phyloP scores from a whole-genome alignment of 1,140 invertebrate species.

The Lepidurus arcticus region DNA sequence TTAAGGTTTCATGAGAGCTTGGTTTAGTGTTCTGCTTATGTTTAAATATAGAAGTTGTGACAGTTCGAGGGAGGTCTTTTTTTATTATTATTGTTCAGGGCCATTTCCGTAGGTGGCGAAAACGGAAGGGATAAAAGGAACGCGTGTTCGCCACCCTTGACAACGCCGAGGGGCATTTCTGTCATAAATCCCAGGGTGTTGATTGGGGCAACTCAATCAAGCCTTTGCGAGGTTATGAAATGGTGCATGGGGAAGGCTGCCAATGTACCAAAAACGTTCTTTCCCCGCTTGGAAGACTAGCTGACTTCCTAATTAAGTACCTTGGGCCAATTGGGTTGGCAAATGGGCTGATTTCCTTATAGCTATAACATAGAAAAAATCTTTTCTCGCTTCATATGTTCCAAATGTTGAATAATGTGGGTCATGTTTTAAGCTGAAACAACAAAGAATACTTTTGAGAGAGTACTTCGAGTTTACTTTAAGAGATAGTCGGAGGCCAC shows the following conservation, averaged over 20 bases:
- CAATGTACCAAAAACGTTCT: not conserved
- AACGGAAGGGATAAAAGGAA: constrained; percentile 19
- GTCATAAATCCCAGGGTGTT: constrained; percentile 15
- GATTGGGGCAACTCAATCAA: constrained; percentile 21
- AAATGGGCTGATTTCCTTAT: constrained; percentile 22
- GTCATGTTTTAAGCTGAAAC: not conserved
- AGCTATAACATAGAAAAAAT: not conserved
- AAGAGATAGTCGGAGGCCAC: too few relatives aligned
- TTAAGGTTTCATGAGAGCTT: not conserved
- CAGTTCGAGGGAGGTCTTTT: not conserved
- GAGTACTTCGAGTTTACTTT: not conserved
- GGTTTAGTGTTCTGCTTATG: not conserved
- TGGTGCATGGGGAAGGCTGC: constrained; percentile 13
- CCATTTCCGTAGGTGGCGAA: not conserved
- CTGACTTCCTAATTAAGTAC: constrained; percentile 22
- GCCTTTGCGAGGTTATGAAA: constrained; percentile 18
- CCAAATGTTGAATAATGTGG: not conserved
- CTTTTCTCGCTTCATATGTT: not conserved
- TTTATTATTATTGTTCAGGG: not conserved
- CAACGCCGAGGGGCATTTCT: constrained; percentile 16
- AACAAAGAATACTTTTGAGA: not conserved
- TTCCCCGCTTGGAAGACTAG: not conserved
- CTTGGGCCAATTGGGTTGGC: constrained; percentile 7
- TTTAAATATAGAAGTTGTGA: constrained; percentile 2
- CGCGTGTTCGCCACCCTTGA: not conserved